A percentile compares a stretch with the other conserved stretches of the same genome.
Conservation (phyloP, 2,113 vertebrate species). For the Dipodomys merriami region DNA sequence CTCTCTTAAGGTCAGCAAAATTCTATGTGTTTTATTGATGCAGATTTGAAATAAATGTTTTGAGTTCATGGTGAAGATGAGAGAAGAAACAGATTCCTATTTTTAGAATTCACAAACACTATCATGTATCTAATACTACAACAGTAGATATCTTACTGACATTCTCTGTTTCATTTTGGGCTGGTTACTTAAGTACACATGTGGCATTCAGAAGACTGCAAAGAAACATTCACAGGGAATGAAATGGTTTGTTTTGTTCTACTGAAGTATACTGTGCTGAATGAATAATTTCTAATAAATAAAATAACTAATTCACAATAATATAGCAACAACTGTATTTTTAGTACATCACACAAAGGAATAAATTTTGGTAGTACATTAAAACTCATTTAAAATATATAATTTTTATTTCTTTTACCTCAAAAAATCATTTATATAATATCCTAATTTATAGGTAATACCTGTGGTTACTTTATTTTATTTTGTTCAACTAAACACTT, state of each 20-base stretch:
- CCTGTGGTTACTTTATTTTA: not conserved
- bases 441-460: not conserved
- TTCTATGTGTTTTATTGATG: not conserved
- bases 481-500: not conserved
- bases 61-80: not conserved
- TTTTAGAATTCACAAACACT: not conserved
- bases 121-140: not conserved
- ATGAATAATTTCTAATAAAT: conserved; percentile 39
- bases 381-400: not conserved
- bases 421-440: not conserved
- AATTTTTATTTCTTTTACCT: not conserved
- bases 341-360: not conserved
- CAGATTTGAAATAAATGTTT: not conserved
- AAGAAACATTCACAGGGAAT: not conserved
- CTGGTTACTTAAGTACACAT: not conserved
- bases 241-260: conserved; percentile 24
- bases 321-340: not conserved
- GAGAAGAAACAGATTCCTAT: not conserved
- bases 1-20: conserved; percentile 44
- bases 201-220: not conserved
- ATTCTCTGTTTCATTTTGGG: not conserved
- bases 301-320: not conserved
- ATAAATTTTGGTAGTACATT: not conserved
- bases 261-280: not conserved
- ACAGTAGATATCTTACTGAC: not conserved